Evolutionary conservation across 2,113 vertebrate genomes (phyloP).

Genomic region (Toxostoma redivivum): DNA sequence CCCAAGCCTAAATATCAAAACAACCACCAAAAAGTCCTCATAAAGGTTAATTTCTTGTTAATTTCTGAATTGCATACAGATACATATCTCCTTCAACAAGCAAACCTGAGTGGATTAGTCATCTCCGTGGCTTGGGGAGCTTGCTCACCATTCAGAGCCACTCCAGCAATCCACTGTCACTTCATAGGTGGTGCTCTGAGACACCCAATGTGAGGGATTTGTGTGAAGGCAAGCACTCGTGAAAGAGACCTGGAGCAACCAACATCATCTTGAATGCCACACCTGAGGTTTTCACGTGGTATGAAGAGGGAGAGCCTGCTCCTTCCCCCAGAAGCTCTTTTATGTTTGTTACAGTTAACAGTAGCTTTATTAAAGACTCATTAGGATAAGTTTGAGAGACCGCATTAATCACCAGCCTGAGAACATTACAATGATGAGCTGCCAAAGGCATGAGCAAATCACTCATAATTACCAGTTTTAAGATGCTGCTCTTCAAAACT

Average conservation of each 20-base stretch:
- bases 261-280: rapidly evolving
- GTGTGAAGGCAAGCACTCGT: rapidly evolving
- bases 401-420: not conserved
- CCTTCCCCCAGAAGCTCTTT: not conserved
- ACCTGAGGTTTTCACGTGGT: not conserved
- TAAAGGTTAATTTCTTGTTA: not conserved
- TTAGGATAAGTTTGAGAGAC: not conserved
- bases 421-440: conserved; percentile 3
- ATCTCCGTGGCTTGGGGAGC: not conserved
- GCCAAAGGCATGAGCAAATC: conserved; percentile 19
- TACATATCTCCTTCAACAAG: not conserved
- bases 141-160: not conserved
- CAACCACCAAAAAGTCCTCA: not conserved
- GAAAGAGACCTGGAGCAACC: not conserved
- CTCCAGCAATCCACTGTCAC: not conserved
- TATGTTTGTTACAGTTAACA: not conserved
- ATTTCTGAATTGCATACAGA: not conserved
- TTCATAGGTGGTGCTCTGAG: not conserved
- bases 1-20: not conserved
- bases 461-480: conserved; percentile 5
- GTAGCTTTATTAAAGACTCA: not conserved
- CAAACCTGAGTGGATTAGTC: not conserved
- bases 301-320: not conserved
- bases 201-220: rapidly evolving
- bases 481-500: conserved; percentile 10